phyloP scores from a whole-genome alignment of 2,797 vertebrate genomes.

The Anguilla pacifica region DNA sequence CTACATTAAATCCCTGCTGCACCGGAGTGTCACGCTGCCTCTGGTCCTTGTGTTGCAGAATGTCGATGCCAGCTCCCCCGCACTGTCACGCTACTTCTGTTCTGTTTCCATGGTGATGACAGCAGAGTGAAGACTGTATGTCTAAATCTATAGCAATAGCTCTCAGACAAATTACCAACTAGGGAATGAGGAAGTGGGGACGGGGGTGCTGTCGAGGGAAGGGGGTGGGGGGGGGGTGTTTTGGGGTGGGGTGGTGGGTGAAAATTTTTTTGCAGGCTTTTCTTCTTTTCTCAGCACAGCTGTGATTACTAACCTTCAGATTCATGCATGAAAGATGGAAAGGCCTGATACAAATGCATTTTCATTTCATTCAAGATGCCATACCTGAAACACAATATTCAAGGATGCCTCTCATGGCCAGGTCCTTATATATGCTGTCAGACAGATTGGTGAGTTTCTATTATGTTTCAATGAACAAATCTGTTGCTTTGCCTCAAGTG shows the following conservation, averaged over 20 bases:
- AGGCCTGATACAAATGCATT: slow-evolving; percentile 18
- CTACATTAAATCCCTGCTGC: slow-evolving; percentile 33
- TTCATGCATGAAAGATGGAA: background rate
- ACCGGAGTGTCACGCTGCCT: slow-evolving; percentile 51
- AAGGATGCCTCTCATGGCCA: background rate
- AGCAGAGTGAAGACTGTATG: slow-evolving; percentile 68
- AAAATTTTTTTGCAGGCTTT: slow-evolving; percentile 11
- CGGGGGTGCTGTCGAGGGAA: background rate
- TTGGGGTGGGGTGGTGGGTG: background rate
- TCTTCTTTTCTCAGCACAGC: slow-evolving; percentile 22
- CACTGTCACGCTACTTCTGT: slow-evolving; percentile 58
- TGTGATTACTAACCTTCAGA: slow-evolving; percentile 28
- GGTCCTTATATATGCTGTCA: background rate
- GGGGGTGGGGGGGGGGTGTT: slow-evolving; percentile 17
- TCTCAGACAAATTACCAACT: slow-evolving; percentile 50
- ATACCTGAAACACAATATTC: slow-evolving; percentile 2
- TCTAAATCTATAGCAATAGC: slow-evolving; percentile 62
- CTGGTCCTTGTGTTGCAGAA: slow-evolving; percentile 41
- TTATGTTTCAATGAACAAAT: background rate
- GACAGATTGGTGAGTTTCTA: background rate
- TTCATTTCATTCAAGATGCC: slow-evolving; percentile 14
- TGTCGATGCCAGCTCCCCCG: slow-evolving; percentile 52
- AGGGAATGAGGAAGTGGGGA: background rate
- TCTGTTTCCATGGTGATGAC: slow-evolving; percentile 80
- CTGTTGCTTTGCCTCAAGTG: background rate